Evolutionary conservation across 37 sponge, comb jelly and placozoan genomes (phyloP), one percentile per base, ranked within the genome.

Genomic region (Haliclona indistincta): DNA sequence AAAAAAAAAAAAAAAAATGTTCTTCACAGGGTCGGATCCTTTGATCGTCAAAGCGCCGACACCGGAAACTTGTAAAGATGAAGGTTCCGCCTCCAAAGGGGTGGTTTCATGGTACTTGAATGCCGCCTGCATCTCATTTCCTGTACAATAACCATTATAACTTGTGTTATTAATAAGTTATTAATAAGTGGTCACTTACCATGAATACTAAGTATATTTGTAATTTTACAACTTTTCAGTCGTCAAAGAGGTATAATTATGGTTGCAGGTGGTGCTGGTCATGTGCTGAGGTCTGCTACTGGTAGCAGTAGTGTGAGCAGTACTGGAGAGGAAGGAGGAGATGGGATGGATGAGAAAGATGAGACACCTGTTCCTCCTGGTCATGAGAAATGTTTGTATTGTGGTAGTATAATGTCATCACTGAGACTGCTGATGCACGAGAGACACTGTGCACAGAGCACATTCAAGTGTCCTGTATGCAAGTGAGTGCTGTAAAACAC

Each of bases 371-470:
- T 53, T 38, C 86, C 83, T 43, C 67, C 75, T 32, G 78, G 65
- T 6, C 78, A 88, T 3, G 82, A 65, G 40, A 72, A 74, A 28
- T 88, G 88, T 37, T 55, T 70, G 30, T 77, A 81, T 39, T 88
- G 88, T 54, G 78, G 78, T 19, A 76, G 76, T 55, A 64, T 77
- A 23, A 88, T 88, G 88, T 74, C 88, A 40, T 54, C 75, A 29
- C 73, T 88, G 3, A 70, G 83, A 44, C 67, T 88, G 28, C 20
- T 82, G 26, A 88, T 88, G 88, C 88, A 88, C 56, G 78, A 88
- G 65, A 76, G 79, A 64, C 88, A 88, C 76, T 88, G 88, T 66
- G 77, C 77, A 23, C 77, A 70, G 17, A 82, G 78, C 65, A 88
- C 77, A 19, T 88, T 71, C 70, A 81, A 76, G 33, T 88, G 88